Conservation (phyloP, 2,888 invertebrate genomes). For the Cephus runcator region DNA sequence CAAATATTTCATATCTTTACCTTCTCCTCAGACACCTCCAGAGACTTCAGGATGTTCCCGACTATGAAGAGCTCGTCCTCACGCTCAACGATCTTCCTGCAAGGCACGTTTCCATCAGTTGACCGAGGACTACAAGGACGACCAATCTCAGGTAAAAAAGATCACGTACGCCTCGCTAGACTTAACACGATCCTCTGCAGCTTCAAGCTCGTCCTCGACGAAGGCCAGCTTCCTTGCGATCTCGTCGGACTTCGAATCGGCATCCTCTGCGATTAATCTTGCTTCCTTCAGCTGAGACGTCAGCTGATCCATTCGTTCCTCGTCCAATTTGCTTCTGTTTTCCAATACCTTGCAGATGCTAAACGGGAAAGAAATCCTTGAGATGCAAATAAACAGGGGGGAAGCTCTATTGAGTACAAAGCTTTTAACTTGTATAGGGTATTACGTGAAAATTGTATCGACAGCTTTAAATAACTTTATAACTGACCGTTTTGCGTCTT, state of each 20-base stretch:
- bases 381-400: background rate
- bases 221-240: conserved; percentile 75
- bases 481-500: conserved; percentile 55
- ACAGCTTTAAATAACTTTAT: background rate
- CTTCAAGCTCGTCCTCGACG: conserved; percentile 75
- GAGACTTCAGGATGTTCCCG: conserved; percentile 77
- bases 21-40: conserved; percentile 76
- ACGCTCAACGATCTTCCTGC: conserved; percentile 74
- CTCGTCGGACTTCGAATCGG: conserved; percentile 77
- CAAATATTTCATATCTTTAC: conserved; percentile 47
- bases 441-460: background rate
- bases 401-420: background rate
- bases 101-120: conserved; percentile 7
- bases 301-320: conserved; percentile 73
- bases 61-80: conserved; percentile 78
- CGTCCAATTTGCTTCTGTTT: conserved; percentile 73
- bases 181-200: conserved; percentile 75
- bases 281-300: conserved; percentile 76
- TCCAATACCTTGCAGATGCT: conserved; percentile 77
- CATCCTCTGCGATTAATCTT: conserved; percentile 76
- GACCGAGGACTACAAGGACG: background rate
- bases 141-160: conserved; percentile 4
- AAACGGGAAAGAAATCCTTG: conserved; percentile 2
- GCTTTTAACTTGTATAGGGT: background rate
- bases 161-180: conserved; percentile 69